These are phyloP conservation scores for Turritopsis rubra DNA, from an alignment of 30 jellyfish, hydroid and myxozoan genomes.

Conservation along the genomic window DNA sequence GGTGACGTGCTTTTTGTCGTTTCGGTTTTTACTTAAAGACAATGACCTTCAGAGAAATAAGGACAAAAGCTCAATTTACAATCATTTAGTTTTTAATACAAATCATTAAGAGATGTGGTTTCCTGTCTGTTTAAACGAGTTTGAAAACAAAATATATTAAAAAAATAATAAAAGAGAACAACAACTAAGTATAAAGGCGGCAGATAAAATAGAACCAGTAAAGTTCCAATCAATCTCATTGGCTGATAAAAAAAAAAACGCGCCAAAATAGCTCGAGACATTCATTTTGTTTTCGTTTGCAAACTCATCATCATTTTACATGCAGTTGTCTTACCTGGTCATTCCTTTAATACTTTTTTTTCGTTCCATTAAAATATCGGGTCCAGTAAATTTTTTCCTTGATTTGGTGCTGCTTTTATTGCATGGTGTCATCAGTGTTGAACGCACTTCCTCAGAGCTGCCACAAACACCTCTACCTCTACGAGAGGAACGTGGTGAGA, in stretches of 20 bases:
- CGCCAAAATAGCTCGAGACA: no score
- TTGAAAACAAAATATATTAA: neutral
- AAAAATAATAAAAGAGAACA: neutral
- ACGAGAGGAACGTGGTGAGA: conserved; percentile 11
- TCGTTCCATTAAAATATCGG: conserved; percentile 26
- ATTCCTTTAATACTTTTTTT: conserved; percentile 30
- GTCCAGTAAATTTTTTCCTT: conserved; percentile 22
- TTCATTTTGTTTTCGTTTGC: no score
- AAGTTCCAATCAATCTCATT: no score
- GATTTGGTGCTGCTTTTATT: neutral
- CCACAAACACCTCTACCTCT: conserved; percentile 1
- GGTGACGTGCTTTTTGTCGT: neutral
- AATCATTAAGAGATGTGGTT: neutral
- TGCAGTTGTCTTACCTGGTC: conserved; percentile 19
- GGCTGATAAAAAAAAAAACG: no score
- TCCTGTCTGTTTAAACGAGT: neutral
- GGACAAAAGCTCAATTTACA: neutral
- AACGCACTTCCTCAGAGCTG: neutral
- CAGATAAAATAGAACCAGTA: neutral
- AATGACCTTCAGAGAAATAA: neutral
- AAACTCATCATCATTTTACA: no score
- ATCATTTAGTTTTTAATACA: neutral
- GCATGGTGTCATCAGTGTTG: conserved; percentile 22
- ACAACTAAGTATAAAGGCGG: neutral
- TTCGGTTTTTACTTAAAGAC: neutral